These are phyloP conservation scores for Takifugu bimaculatus DNA, from an alignment of 2,113 vertebrate genomes.

Conservation along the genomic window DNA sequence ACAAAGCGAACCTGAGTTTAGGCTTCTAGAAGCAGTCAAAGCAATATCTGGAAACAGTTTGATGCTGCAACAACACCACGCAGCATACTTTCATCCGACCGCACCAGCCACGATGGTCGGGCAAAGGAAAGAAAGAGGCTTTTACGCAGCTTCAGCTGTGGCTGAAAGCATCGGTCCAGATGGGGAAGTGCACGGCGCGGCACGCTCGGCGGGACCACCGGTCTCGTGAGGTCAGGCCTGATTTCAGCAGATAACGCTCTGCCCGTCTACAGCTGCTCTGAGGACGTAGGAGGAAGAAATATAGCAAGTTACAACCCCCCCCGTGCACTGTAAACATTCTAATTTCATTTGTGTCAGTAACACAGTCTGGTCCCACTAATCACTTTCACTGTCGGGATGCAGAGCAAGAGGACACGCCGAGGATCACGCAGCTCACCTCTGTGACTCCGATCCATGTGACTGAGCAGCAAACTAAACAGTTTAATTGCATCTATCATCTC, in stretches of 20 bases:
- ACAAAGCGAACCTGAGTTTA: slow-evolving; percentile 58
- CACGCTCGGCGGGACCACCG: slow-evolving; percentile 20
- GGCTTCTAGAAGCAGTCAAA: slow-evolving; percentile 56
- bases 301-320: slow-evolving; percentile 17
- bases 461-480: slow-evolving; percentile 27
- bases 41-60: slow-evolving; percentile 73
- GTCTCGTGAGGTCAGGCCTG: slow-evolving; percentile 40
- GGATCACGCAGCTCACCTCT: slow-evolving; percentile 32
- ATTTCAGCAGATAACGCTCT: slow-evolving; percentile 22
- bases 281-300: slow-evolving; percentile 16
- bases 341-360: slow-evolving; percentile 66
- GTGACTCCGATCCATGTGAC: slow-evolving; percentile 58
- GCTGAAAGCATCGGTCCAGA: slow-evolving; percentile 33
- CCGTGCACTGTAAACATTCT: slow-evolving; percentile 51
- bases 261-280: slow-evolving; percentile 38
- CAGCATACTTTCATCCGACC: slow-evolving; percentile 56
- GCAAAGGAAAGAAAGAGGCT: slow-evolving; percentile 43
- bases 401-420: slow-evolving; percentile 26
- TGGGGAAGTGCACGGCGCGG: slow-evolving; percentile 34
- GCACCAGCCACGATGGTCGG: slow-evolving; percentile 56
- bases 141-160: slow-evolving; percentile 35
- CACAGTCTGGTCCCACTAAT: slow-evolving; percentile 53
- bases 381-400: slow-evolving; percentile 28
- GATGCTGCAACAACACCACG: slow-evolving; percentile 54
- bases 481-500: slow-evolving; percentile 9